Conservation (phyloP, 2,113 vertebrate genomes). For the Cephalophus harveyi region DNA sequence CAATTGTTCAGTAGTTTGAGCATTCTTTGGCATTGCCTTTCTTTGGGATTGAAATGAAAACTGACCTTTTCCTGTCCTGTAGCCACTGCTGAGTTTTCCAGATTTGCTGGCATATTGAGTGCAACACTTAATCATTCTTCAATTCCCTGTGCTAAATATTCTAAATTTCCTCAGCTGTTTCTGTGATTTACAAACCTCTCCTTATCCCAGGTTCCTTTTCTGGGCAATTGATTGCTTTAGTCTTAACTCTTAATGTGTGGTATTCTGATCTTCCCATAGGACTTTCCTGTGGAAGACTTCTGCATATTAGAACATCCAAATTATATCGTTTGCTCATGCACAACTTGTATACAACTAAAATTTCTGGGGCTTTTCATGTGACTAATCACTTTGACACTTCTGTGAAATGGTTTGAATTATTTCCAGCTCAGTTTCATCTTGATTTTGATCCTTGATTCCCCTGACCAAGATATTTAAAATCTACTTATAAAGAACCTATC, state of each 20-base stretch:
- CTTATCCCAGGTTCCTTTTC: background rate
- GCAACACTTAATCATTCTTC: background rate
- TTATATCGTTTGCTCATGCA: background rate
- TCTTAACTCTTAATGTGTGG: background rate
- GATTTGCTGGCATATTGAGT: no score
- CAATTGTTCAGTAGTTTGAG: no score
- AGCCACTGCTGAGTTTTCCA: no score
- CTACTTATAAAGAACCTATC: background rate
- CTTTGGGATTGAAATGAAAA: no score
- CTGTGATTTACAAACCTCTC: background rate
- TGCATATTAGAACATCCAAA: background rate
- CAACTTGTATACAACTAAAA: background rate
- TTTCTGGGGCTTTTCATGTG: background rate
- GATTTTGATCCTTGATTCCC: background rate
- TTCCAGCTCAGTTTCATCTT: background rate
- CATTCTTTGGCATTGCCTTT: no score
- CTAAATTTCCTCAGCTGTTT: background rate
- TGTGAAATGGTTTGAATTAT: background rate
- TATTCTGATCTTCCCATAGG: background rate
- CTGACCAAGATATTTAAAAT: background rate
- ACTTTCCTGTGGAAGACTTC: background rate
- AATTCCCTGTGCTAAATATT: background rate
- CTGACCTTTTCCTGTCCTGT: no score
- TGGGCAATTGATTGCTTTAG: background rate
- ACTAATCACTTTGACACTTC: background rate